phyloP scores from a whole-genome alignment of 1,140 invertebrate genomes.

The Dendroctonus valens region DNA sequence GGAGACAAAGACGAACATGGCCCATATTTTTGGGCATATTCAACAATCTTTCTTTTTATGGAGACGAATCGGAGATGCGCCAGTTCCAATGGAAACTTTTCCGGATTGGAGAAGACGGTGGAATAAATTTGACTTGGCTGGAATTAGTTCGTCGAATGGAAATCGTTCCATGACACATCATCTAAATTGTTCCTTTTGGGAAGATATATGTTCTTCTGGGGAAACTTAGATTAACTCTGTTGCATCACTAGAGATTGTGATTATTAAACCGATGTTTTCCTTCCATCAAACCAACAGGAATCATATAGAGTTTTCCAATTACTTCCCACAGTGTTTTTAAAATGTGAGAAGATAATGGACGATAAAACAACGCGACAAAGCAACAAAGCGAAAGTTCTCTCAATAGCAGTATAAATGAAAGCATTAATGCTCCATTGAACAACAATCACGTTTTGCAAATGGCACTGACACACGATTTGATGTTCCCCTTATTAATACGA shows the following conservation, averaged over 20 bases:
- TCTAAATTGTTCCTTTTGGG: no score
- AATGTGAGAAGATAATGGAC: no score
- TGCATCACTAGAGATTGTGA: no score
- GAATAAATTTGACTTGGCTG: slow-evolving; percentile 6
- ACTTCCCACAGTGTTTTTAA: no score
- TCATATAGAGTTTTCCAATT: no score
- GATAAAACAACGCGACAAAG: background rate
- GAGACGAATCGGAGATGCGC: slow-evolving; percentile 13
- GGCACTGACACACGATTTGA: background rate
- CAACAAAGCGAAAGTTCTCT: background rate
- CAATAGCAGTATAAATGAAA: no score
- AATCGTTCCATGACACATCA: background rate
- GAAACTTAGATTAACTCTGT: no score
- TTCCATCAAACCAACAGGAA: no score
- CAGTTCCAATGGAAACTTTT: slow-evolving; percentile 12
- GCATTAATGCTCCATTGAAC: no score
- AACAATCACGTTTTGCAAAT: no score
- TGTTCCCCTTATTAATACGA: background rate
- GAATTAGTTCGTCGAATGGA: background rate
- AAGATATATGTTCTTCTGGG: no score
- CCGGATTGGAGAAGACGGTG: background rate
- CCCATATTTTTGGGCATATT: slow-evolving; percentile 24
- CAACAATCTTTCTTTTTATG: slow-evolving; percentile 25
- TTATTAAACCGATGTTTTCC: no score
- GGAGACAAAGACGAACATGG: slow-evolving; percentile 21